These are phyloP conservation scores for Orchesellides sinensis DNA, from an alignment of 2,888 invertebrate species.

Conservation along the genomic window DNA sequence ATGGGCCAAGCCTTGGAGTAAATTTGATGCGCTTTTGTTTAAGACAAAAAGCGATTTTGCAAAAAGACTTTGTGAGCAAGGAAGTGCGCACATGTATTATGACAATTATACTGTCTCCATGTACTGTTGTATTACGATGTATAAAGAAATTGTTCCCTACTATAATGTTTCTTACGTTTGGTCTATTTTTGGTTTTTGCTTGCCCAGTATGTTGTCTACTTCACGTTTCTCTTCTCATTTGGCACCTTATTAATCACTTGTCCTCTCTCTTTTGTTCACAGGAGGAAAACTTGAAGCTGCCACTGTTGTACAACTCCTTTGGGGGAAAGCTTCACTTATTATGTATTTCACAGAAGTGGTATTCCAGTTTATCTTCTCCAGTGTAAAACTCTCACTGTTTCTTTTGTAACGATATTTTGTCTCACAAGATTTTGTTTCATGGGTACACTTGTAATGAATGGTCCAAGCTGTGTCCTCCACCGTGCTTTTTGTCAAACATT, in stretches of 20 bases:
- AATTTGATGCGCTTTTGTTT: slow-evolving; percentile 27
- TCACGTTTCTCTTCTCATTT: slow-evolving; percentile 65
- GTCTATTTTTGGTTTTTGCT: slow-evolving; percentile 20
- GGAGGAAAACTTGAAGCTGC: slow-evolving; percentile 27
- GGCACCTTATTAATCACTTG: slow-evolving; percentile 73
- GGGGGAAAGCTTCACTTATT: not conserved
- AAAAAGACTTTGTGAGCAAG: too few relatives aligned
- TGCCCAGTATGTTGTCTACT: not conserved
- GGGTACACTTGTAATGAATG: too few relatives aligned
- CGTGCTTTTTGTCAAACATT: too few relatives aligned
- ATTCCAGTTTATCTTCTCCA: not conserved
- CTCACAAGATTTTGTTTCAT: too few relatives aligned
- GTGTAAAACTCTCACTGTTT: too few relatives aligned
- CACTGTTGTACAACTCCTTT: slow-evolving; percentile 17
- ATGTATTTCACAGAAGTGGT: slow-evolving; percentile 6
- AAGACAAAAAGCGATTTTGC: slow-evolving; percentile 7
- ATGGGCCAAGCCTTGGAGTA: slow-evolving; percentile 18
- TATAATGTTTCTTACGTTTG: not conserved
- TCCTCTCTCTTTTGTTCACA: slow-evolving; percentile 45
- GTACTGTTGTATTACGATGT: too few relatives aligned
- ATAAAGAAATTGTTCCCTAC: slow-evolving; percentile 18
- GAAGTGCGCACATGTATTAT: slow-evolving; percentile 39
- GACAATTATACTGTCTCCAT: slow-evolving; percentile 26
- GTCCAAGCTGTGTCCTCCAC: too few relatives aligned
- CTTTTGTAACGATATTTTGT: too few relatives aligned